Evolutionary conservation across 2,888 invertebrate genomes (phyloP).

Genomic region (Yponomeuta plumbellus): DNA sequence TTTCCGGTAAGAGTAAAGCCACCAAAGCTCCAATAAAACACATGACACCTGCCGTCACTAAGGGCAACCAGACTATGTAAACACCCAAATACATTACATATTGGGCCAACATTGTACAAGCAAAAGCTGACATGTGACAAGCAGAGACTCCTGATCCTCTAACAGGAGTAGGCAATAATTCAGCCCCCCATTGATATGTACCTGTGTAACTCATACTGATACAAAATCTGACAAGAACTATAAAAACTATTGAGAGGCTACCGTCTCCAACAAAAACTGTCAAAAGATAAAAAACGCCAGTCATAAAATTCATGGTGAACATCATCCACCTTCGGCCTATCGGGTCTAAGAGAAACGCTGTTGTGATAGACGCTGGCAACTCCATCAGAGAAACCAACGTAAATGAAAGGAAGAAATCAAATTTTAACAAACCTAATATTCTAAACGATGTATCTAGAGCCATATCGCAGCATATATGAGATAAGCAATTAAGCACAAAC

Average conservation of each 20-base stretch:
- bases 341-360: slow-evolving; percentile 20
- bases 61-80: slow-evolving; percentile 18
- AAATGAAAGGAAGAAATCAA: slow-evolving; percentile 21
- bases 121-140: slow-evolving; percentile 17
- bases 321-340: slow-evolving; percentile 20
- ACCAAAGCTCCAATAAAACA: slow-evolving; percentile 16
- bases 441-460: slow-evolving; percentile 20
- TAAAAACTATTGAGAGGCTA: slow-evolving; percentile 17
- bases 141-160: slow-evolving; percentile 18
- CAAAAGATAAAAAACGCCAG: slow-evolving; percentile 18
- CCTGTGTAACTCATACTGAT: slow-evolving; percentile 18
- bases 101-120: slow-evolving; percentile 17
- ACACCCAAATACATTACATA: slow-evolving; percentile 19
- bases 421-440: slow-evolving; percentile 17
- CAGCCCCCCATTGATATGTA: slow-evolving; percentile 20
- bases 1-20: slow-evolving; percentile 19
- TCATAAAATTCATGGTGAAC: slow-evolving; percentile 3
- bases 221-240: slow-evolving; percentile 18
- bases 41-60: slow-evolving; percentile 16
- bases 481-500: slow-evolving; percentile 18
- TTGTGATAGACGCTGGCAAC: slow-evolving; percentile 17
- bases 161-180: slow-evolving; percentile 21
- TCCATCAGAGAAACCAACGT: slow-evolving; percentile 20
- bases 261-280: slow-evolving; percentile 18
- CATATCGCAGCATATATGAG: slow-evolving; percentile 19